Evolutionary conservation across 53 echinoderm and acorn worm genomes (phyloP), one percentile per base, ranked within the genome.

Genomic region (Paracentrotus lividus): DNA sequence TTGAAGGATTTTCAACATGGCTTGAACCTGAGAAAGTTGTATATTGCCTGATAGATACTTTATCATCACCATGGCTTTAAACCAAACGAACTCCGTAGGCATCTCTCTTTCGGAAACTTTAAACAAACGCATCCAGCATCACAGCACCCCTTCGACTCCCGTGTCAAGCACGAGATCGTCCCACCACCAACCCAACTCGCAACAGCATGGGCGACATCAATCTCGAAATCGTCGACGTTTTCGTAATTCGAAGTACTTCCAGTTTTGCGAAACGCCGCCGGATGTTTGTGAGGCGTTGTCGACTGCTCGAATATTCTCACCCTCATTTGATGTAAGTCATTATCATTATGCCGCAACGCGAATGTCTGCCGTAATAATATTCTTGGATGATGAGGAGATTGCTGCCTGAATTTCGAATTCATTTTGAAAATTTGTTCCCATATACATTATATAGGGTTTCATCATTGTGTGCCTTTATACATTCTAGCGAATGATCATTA

Each of bases 141-240:
- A 4, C 14, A 8, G 49, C n/a, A 24, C 81, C 2, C 27, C 81
- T 9, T 81, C 81, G 81, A 90, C 90, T 29, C 90, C 90, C 18
- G 72, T 14, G 21, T 49, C 69, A 44, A 44, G 29, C 42, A 66
- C 90, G 75, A 68, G 56, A 34, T 31, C 89, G 43, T 36, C 72
- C 53, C 29, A 65, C 43, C 18, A 81, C 47, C 81, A 81, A 33
- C 26, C 23, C 8, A 85, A n/a, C 29, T 42, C 43, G 42, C 89
- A 89, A 15, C 61, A 89, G 69, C 10, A 16, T 75, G 72, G 75
- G 14, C 90, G 90, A 31, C 72, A 69, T 90, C 68, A 49, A 90
- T 8, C 90, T 16, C 90, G 90, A 27, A 72, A 45, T 72, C 90
- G 90, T 51, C 90, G 90, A 49, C 90, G 90, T 12, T 27, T 49